These are phyloP conservation scores for Thaleichthys pacificus DNA, from an alignment of 2,797 vertebrate genomes.

Conservation along the genomic window DNA sequence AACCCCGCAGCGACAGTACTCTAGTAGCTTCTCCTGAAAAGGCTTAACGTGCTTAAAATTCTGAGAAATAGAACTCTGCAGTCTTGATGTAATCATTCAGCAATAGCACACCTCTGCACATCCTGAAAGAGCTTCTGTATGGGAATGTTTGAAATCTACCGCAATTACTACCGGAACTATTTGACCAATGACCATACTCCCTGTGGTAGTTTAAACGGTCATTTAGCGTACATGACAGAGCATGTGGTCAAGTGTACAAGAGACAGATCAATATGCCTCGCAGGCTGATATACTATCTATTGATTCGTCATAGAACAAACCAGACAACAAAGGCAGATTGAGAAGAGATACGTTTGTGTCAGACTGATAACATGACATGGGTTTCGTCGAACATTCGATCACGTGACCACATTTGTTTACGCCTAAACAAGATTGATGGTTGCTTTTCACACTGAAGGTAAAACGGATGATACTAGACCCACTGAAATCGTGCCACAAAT, in stretches of 20 bases:
- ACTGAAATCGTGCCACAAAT: not conserved
- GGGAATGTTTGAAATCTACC: not conserved
- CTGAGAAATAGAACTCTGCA: too few relatives aligned
- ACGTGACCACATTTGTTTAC: too few relatives aligned
- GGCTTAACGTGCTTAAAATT: too few relatives aligned
- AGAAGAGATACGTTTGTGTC: not conserved
- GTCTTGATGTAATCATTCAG: not conserved
- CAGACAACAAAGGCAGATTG: not conserved
- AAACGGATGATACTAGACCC: too few relatives aligned
- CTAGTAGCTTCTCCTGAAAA: too few relatives aligned
- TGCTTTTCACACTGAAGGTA: not conserved
- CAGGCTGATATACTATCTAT: not conserved
- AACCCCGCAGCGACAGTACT: too few relatives aligned
- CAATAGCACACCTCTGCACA: not conserved
- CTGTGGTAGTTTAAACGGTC: too few relatives aligned
- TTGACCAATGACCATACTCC: too few relatives aligned
- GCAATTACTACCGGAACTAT: not conserved
- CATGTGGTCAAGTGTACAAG: not conserved
- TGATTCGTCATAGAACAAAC: not conserved
- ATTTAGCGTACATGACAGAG: not conserved
- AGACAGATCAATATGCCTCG: not conserved
- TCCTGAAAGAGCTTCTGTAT: not conserved
- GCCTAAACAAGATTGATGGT: not conserved
- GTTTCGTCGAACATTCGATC: too few relatives aligned
- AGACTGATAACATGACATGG: too few relatives aligned